These are phyloP conservation scores for Coptodon rendalli DNA, from an alignment of 2,113 vertebrate genomes.

Conservation along the genomic window DNA sequence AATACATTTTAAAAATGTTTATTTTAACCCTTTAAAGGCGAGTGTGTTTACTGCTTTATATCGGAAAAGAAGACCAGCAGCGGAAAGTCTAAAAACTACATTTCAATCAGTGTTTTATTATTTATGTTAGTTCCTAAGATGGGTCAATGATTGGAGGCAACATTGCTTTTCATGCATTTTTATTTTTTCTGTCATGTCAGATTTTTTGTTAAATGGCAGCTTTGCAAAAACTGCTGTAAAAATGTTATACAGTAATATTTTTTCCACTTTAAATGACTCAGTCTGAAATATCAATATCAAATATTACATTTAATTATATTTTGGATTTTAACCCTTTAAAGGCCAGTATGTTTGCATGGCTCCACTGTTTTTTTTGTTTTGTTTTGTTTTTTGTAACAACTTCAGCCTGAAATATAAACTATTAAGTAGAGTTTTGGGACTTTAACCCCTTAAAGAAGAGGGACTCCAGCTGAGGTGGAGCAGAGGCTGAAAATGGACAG, in stretches of 20 bases:
- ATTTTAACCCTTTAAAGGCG: neutral
- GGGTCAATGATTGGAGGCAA: neutral
- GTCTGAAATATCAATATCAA: neutral
- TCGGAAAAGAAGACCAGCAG: neutral
- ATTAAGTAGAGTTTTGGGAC: neutral
- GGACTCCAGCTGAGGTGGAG: neutral
- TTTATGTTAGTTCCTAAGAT: neutral
- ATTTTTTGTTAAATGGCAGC: accelerated
- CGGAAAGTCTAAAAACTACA: neutral
- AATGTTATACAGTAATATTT: neutral
- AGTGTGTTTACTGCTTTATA: neutral
- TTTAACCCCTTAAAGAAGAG: neutral
- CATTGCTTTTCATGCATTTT: neutral
- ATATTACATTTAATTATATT: neutral
- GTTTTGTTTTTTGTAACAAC: neutral
- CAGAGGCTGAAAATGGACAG: neutral
- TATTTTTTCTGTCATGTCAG: neutral
- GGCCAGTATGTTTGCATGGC: neutral
- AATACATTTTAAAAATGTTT: neutral
- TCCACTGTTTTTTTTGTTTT: neutral
- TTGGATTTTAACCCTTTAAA: neutral
- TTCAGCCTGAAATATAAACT: neutral
- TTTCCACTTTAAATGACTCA: neutral
- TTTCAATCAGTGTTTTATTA: neutral
- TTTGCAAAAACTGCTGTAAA: neutral